These are phyloP conservation scores for Saccostrea echinata DNA, from an alignment of 1,140 invertebrate genomes.

Conservation along the genomic window DNA sequence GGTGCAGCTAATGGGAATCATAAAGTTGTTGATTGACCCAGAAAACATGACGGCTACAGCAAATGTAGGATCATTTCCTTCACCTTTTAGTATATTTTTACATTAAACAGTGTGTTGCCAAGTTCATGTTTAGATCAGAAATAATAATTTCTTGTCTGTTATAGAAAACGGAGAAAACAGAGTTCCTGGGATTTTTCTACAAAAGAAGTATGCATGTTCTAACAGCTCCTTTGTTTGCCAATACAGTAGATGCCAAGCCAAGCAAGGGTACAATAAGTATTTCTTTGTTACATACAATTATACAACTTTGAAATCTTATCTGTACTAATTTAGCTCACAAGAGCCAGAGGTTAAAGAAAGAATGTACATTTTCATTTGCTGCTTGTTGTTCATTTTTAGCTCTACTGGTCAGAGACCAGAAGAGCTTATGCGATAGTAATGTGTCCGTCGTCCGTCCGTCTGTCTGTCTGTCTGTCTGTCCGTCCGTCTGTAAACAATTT, in stretches of 20 bases:
- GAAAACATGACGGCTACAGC: conserved; percentile 97
- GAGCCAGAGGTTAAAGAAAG: too few relatives aligned
- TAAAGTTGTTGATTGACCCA: conserved; percentile 96
- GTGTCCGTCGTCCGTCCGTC: too few relatives aligned
- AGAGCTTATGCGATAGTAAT: too few relatives aligned
- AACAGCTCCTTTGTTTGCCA: conserved; percentile 93
- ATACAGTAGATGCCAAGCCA: conserved; percentile 92
- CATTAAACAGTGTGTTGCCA: neutral
- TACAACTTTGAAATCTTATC: too few relatives aligned
- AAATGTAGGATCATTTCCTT: conserved; percentile 82
- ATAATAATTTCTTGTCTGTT: conserved; percentile 57
- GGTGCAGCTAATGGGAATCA: conserved; percentile 95
- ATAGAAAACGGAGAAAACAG: conserved; percentile 96
- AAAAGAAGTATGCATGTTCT: conserved; percentile 98
- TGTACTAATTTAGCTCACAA: too few relatives aligned
- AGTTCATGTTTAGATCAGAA: neutral
- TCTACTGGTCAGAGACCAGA: too few relatives aligned
- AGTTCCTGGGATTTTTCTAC: conserved; percentile 99
- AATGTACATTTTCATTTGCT: too few relatives aligned
- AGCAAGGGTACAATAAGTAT: conserved; percentile 86
- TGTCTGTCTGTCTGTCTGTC: too few relatives aligned
- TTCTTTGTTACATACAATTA: too few relatives aligned
- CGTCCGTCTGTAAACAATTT: too few relatives aligned
- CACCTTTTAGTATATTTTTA: neutral
- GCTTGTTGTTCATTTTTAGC: too few relatives aligned